These are phyloP conservation scores for Bedellia somnulentella DNA, from an alignment of 2,888 invertebrate genomes.

Conservation along the genomic window DNA sequence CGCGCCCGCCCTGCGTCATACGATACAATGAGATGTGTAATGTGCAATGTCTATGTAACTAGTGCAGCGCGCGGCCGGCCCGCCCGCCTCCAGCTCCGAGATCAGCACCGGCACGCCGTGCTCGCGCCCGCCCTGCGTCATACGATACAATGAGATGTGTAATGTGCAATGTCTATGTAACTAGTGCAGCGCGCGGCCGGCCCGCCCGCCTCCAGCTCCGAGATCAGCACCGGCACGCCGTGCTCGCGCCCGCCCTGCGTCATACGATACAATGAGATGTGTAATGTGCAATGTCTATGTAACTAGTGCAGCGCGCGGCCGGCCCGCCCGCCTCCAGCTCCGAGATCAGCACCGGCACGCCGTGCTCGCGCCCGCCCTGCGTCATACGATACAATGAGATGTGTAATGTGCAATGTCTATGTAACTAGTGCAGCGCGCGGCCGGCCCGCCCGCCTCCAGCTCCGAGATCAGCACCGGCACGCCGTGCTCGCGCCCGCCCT, in stretches of 20 bases:
- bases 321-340: constrained; percentile 77
- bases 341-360: constrained; percentile 82
- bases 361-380: constrained; percentile 84
- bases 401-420: no score
- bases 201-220: constrained; percentile 76
- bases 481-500: constrained; percentile 87
- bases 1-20: constrained; percentile 71
- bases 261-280: no score
- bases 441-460: constrained; percentile 70
- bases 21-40: no score
- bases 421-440: no score
- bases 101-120: constrained; percentile 85
- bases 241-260: constrained; percentile 87
- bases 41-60: no score
- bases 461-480: constrained; percentile 85
- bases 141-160: no score
- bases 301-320: no score
- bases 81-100: constrained; percentile 77
- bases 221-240: constrained; percentile 82
- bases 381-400: no score
- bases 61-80: no score
- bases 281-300: no score
- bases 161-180: no score
- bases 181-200: no score
- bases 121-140: constrained; percentile 82